phyloP scores from a whole-genome alignment of 2,797 vertebrate genomes.

The Rhinella marina region DNA sequence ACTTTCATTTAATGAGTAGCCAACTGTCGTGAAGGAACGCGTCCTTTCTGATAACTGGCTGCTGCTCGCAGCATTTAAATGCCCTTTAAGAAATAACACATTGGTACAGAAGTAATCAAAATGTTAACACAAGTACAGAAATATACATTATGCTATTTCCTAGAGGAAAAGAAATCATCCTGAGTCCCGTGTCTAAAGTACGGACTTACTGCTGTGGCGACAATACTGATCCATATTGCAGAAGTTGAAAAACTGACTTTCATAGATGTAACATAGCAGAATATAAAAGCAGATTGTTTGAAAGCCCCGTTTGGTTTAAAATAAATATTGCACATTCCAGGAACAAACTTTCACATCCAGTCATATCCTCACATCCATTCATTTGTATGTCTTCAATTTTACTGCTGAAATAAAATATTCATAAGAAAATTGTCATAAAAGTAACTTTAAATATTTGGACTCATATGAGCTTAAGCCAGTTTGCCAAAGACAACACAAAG shows the following conservation, averaged over 20 bases:
- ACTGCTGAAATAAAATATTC: conserved; percentile 50
- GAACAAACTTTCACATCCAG: conserved; percentile 45
- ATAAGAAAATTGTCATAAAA: conserved; percentile 54
- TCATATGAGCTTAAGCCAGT: conserved; percentile 14
- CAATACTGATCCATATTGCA: not conserved
- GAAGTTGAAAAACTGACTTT: not conserved
- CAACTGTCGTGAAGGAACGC: too few species aligned
- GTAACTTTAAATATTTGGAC: conserved; percentile 56
- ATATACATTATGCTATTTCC: too few species aligned
- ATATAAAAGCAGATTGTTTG: not conserved
- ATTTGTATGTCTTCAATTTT: conserved; percentile 52
- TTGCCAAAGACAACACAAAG: conserved; percentile 51
- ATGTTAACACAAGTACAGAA: too few species aligned
- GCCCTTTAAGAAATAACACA: too few species aligned
- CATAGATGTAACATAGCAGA: not conserved
- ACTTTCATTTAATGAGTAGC: too few species aligned
- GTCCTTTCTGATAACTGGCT: too few species aligned
- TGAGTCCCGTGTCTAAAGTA: not conserved
- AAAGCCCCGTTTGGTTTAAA: not conserved
- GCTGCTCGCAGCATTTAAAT: too few species aligned
- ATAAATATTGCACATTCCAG: conserved; percentile 38
- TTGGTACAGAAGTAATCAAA: too few species aligned
- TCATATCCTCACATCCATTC: conserved; percentile 35
- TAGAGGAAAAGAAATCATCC: too few species aligned
- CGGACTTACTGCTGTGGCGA: not conserved